phyloP scores from a whole-genome alignment of 2,113 vertebrate species.

The Engraulis encrasicolus region DNA sequence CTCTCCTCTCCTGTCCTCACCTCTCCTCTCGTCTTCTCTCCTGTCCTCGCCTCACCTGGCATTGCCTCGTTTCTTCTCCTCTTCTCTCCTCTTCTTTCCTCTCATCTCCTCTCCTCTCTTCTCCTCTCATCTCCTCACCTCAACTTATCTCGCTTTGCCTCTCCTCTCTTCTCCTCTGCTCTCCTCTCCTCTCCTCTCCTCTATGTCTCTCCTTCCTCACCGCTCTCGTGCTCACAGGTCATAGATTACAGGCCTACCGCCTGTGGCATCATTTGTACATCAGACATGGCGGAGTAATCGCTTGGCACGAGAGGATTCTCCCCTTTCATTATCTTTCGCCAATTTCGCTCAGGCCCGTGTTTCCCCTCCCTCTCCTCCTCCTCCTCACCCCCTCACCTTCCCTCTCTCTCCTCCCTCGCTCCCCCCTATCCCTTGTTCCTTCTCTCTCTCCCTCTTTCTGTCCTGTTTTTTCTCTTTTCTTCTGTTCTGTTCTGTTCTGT shows the following conservation, averaged over 20 bases:
- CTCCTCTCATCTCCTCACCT: neutral
- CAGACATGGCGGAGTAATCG: constrained; percentile 70
- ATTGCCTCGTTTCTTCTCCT: too few relatives aligned
- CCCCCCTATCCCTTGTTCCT: neutral
- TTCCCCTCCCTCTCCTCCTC: neutral
- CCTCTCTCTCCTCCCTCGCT: constrained; percentile 49
- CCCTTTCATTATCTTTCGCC: constrained; percentile 73
- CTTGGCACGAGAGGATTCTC: constrained; percentile 65
- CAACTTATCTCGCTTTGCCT: too few relatives aligned
- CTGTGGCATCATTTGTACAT: constrained; percentile 65
- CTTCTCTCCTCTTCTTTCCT: neutral
- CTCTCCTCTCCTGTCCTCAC: neutral
- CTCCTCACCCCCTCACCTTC: constrained; percentile 61
- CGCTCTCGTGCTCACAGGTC: neutral
- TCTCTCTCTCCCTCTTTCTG: neutral
- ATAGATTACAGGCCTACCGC: constrained; percentile 71
- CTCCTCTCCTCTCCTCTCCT: neutral
- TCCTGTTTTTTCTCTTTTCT: neutral
- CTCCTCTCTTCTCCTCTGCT: neutral
- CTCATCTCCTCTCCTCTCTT: neutral
- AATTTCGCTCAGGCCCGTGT: constrained; percentile 53
- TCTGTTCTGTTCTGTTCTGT: too few relatives aligned
- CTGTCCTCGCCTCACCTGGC: neutral
- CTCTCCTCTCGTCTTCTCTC: constrained; percentile 17
- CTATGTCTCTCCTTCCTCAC: neutral